Base-by-base conservation (phyloP, 2,888 invertebrate genomes). In the Liodrosophila aerea region DNA sequence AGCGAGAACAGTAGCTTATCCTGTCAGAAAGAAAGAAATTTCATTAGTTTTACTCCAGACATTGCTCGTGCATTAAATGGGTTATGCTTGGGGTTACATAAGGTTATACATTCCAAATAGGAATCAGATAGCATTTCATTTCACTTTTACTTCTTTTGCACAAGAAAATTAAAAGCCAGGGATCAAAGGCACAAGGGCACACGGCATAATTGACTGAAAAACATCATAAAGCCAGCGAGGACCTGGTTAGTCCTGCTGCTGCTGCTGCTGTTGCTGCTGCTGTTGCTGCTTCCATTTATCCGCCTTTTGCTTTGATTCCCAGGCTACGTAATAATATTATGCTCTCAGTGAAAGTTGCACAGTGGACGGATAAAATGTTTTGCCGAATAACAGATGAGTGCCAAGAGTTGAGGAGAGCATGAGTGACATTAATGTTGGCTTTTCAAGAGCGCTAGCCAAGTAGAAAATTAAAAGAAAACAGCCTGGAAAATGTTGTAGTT, bases 1-100 rank as follows among this genome's bases (percentile, higher is more conserved):
- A 97, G 90, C 7, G 96, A 96, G 90, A 98, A 98, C 46, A 98
- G 92, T 49, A 98, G 91, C 91, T 98, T 98, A 89, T 98, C 97
- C 93, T 96, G 85, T 51, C 64, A 58, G 7, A 30, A 40, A 53
- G 52, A 29, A 65, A 37, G 22, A 66, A 34, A 64, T 58, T 74
- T 57, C 37, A 63, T 82, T 84, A 77, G 44, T 44, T 51, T 45
- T 11, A 27, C n/a, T n/a, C n/a, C n/a, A n/a, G n/a, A n/a, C 18
- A 33, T 52, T 60, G 66, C 45, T 69, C 68, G 65, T 56, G 61
- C 76, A 73, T 61, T 75, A 73, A 77, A 73, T 71, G 64, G 62
- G 71, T 64, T 56, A 40, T 34, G 31, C 44, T 29, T 39, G 18
- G n/a, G 5, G 15, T 36, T 59, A 50, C 44, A 54, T 53, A 46